phyloP scores from a whole-genome alignment of 2,888 invertebrate species.

The Eupeodes latifasciatus region DNA sequence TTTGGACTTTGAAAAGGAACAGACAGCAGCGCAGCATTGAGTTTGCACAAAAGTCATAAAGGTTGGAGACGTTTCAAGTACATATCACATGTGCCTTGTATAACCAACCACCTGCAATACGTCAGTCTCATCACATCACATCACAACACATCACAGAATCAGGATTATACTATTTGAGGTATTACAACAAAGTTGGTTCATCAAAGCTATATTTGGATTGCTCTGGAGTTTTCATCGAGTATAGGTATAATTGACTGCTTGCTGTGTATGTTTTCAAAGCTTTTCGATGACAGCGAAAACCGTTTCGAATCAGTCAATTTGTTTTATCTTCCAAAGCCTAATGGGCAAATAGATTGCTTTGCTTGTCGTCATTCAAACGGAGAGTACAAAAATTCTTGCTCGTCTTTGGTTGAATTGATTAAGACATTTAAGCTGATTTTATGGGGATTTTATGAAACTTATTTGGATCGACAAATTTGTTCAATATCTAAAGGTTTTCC shows the following conservation, averaged over 20 bases:
- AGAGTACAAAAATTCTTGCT: no score
- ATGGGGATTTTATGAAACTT: no score
- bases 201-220: no score
- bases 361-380: no score
- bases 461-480: no score
- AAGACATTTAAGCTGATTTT: no score
- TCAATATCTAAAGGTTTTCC: no score
- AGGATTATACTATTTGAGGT: not conserved
- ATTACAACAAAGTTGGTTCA: not conserved
- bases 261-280: not conserved
- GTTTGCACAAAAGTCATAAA: constrained; percentile 38
- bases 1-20: constrained; percentile 56
- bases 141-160: not conserved
- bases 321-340: no score
- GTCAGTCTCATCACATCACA: not conserved
- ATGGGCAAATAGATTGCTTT: no score
- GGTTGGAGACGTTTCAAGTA: constrained; percentile 45
- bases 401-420: no score
- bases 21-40: constrained; percentile 29
- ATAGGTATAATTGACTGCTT: not conserved
- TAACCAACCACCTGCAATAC: not conserved
- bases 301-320: no score
- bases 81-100: not conserved
- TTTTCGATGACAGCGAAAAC: not conserved
- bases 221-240: no score